These are phyloP conservation scores for Eolophus roseicapilla DNA, from an alignment of 2,113 vertebrate genomes.

Conservation along the genomic window DNA sequence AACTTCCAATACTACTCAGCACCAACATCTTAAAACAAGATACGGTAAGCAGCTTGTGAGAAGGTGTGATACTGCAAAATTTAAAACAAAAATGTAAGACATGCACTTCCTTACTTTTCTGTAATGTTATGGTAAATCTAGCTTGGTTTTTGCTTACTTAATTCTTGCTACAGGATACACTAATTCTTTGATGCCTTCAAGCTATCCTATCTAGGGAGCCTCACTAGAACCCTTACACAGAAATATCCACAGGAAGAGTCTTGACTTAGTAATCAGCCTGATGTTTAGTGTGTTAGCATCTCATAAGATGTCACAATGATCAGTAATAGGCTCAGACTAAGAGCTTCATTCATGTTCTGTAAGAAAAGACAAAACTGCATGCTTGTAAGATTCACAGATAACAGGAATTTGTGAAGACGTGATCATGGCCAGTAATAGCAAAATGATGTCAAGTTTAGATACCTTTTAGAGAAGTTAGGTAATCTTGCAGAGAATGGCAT, in stretches of 20 bases:
- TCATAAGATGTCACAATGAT: background rate
- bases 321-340: background rate
- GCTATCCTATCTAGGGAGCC: background rate
- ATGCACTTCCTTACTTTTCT: background rate
- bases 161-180: background rate
- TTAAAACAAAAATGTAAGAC: background rate
- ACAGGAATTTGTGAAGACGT: background rate
- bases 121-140: background rate
- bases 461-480: background rate
- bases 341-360: background rate
- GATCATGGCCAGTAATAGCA: background rate
- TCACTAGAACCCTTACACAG: background rate
- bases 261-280: background rate
- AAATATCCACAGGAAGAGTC: background rate
- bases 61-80: background rate
- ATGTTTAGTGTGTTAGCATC: background rate
- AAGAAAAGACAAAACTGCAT: background rate
- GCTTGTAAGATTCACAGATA: background rate
- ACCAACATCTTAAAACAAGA: background rate
- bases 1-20: background rate
- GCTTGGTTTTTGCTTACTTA: background rate
- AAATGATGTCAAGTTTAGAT: background rate
- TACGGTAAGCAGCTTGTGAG: background rate
- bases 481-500: background rate
- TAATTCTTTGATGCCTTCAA: background rate